These are phyloP conservation scores for Clepsis dumicolana DNA, from an alignment of 2,888 invertebrate genomes.

Conservation along the genomic window DNA sequence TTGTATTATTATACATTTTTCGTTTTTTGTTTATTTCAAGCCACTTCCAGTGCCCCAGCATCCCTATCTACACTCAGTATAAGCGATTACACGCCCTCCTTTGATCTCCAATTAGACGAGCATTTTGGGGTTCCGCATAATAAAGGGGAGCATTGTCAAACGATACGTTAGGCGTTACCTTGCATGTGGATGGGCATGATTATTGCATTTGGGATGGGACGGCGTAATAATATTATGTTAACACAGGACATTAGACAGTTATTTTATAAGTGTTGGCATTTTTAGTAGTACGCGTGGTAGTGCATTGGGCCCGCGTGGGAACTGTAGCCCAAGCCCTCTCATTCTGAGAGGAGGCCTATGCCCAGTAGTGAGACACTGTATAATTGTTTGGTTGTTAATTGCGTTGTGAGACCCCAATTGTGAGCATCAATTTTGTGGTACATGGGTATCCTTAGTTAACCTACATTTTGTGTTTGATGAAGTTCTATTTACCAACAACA, in stretches of 20 bases:
- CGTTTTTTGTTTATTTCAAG: constrained; percentile 10
- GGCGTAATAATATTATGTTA: constrained; percentile 46
- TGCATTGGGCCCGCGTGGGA: no score
- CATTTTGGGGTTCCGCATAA: constrained; percentile 81
- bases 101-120: constrained; percentile 86
- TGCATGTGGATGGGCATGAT: constrained; percentile 44
- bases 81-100: constrained; percentile 82
- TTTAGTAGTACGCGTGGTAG: no score
- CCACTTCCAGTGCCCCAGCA: constrained; percentile 58
- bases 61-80: constrained; percentile 65
- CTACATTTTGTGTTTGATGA: no score
- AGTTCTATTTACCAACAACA: no score
- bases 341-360: no score
- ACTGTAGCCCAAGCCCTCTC: no score
- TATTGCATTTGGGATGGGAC: constrained; percentile 46
- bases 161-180: constrained; percentile 67
- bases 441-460: no score
- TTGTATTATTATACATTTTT: no score
- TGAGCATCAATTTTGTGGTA: no score
- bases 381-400: no score
- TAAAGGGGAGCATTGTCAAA: constrained; percentile 61
- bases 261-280: neutral
- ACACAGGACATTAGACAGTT: neutral
- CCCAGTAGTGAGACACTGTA: no score
- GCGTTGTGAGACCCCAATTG: no score